Conservation (phyloP, 2,113 vertebrate species). For the Passer domesticus region DNA sequence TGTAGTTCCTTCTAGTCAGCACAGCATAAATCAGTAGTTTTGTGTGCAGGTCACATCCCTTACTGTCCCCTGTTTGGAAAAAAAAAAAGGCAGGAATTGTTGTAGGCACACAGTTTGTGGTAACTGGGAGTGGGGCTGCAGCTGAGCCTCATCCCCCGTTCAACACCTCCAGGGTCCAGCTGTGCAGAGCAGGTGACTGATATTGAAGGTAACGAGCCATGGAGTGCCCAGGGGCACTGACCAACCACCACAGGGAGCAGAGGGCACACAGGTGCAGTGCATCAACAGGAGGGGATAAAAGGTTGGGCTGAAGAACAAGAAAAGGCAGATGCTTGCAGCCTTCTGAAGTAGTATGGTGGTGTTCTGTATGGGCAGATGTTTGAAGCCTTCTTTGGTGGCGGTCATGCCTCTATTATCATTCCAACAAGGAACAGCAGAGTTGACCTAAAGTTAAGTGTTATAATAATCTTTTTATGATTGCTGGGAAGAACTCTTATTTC, state of each 20-base stretch:
- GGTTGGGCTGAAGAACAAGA: neutral
- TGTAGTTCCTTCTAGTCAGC: constrained; percentile 3
- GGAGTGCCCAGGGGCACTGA: neutral
- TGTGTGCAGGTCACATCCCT: neutral
- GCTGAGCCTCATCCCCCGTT: neutral
- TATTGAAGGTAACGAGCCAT: neutral
- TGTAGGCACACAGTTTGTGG: neutral
- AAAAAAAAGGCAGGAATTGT: neutral
- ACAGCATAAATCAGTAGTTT: neutral
- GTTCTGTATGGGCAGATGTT: no score
- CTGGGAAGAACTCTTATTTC: neutral
- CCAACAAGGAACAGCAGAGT: neutral
- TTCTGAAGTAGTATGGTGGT: neutral
- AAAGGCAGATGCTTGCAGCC: neutral
- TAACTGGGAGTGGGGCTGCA: neutral
- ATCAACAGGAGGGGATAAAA: neutral
- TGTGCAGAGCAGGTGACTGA: neutral
- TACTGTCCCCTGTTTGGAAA: neutral
- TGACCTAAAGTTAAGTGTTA: neutral
- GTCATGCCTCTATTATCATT: neutral
- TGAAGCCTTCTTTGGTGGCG: neutral
- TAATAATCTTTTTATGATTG: neutral
- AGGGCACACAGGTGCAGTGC: neutral
- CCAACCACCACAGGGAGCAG: neutral
- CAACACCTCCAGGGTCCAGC: neutral